Evolutionary conservation across 2,113 vertebrate species (phyloP), one percentile per base, ranked within the genome.

Genomic region (Nicator chloris): DNA sequence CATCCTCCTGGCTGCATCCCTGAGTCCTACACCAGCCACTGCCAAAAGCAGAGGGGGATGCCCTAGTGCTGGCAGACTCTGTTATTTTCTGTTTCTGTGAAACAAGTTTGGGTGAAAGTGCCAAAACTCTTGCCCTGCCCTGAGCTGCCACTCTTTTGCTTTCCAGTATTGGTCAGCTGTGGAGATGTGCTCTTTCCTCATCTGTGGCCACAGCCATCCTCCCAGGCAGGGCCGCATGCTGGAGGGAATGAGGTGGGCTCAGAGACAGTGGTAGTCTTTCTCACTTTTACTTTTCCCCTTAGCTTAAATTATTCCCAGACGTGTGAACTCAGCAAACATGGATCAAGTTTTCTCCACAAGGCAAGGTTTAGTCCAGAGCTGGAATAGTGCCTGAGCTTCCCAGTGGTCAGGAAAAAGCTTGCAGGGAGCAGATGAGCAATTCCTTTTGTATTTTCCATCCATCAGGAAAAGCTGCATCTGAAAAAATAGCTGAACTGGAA

Each of bases 401-500:
- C 89, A 88, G 84, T 1, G 77, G 91, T 92, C 84, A 84, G 95
- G 89, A 93, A 91, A 96, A 96, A 86, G 39, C 73, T 95, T 83
- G 61, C 81, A 90, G 92, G 86, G 92, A 82, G 63, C 70, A 95
- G 73, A 91, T 92, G 80, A 96, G 92, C 10, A 59, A 95, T 82
- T 90, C 68, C 87, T 92, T 93, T 87, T 93, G 81, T 82, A 95
- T 96, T 94, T 96, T 92, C 54, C 82, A 89, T 92, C 95, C 88
- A 85, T 64, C 75, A 94, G 73, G 93, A 92, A 82, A 72, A 92
- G 91, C 90, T 96, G 89, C 90, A 93, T 92, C 93, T 94, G 95
- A 96, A 95, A 96, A 96, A 92, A 96, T 88, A 96, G 91, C 96
- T 95, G 88, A 82, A 51, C 83, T 97, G 97, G 96, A 96, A 97